phyloP scores from a whole-genome alignment of 1,140 invertebrate genomes.

The Diploscapter pachys region DNA sequence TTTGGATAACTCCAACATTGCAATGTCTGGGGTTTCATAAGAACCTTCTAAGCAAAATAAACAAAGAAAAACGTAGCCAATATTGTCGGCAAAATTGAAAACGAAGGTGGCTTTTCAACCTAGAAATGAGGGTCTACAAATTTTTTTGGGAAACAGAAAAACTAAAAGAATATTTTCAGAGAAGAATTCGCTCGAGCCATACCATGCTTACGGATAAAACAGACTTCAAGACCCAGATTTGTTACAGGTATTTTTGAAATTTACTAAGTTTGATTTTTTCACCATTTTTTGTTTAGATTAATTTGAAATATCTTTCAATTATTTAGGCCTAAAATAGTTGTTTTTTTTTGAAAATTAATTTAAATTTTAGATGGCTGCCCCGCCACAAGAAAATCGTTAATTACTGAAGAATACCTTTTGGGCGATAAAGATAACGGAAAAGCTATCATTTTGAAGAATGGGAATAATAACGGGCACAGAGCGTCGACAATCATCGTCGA shows the following conservation, averaged over 20 bases:
- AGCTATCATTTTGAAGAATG: too few species aligned
- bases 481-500: too few species aligned
- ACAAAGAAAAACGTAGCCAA: neutral
- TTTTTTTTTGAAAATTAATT: neutral
- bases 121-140: neutral
- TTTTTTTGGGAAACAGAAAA: neutral
- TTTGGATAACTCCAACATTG: too few species aligned
- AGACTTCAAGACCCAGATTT: slow-evolving; percentile 15
- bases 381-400: neutral
- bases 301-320: slow-evolving; percentile 2
- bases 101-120: neutral
- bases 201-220: slow-evolving; percentile 27
- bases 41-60: neutral
- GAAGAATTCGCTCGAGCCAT: slow-evolving; percentile 46
- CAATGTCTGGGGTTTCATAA: neutral
- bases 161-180: slow-evolving; percentile 15
- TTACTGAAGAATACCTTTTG: slow-evolving; percentile 1
- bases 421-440: too few species aligned
- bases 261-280: neutral
- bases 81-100: neutral
- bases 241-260: slow-evolving; percentile 16
- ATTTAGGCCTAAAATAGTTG: neutral
- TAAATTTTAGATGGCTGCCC: neutral
- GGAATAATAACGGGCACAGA: too few species aligned
- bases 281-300: neutral